Base-by-base conservation (phyloP, 2,888 invertebrate species). In the Coleophora flavipennella region DNA sequence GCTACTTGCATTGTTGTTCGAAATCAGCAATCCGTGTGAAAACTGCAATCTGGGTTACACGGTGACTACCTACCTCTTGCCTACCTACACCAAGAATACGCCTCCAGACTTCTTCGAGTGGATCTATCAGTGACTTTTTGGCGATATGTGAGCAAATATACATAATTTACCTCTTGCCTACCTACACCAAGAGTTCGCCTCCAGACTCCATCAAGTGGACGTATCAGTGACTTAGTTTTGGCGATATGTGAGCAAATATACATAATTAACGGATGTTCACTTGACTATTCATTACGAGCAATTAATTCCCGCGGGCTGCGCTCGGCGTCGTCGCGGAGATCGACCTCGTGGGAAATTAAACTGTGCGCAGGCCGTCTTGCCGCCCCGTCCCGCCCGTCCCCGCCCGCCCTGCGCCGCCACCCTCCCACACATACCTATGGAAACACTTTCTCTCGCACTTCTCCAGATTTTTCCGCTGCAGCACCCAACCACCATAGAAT, bases 331-430 rank as follows among this genome's bases (percentile, higher is more conserved):
- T 76, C 77, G 72, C 79, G 66, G 78, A 83, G 84, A 84, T 83
- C 80, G 83, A 81, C 83, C 84, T 84, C 84, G 78, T 81, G 84
- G 84, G 84, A 84, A 84, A 84, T 84, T 84, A 84, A 84, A 83
- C 79, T 81, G 75, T 68, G 76, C 76, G 70, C 76, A 72, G 71
- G 75, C 78, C 80, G 77, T 79, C 81, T 79, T 80, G 66, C 75
- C 70, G 62, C 75, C 71, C 66, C 63, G 56, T 70, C 51, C 49
- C 57, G 65, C 55, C 62, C 59, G 50, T 55, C 53, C 61, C 63
- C 67, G 65, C 63, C 62, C 70, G 62, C 75, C 71, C 66, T 62
- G 56, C 71, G 52, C 49, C 57, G 65, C 55, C 62, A 58, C 49
- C 56, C 53, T 61, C 63, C 67, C 66, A 63, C 62, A 61, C 63